A percentile compares a stretch with the other conserved stretches of the same genome.
phyloP scores from a whole-genome alignment of 2,113 vertebrate species.

The Morone chrysops region DNA sequence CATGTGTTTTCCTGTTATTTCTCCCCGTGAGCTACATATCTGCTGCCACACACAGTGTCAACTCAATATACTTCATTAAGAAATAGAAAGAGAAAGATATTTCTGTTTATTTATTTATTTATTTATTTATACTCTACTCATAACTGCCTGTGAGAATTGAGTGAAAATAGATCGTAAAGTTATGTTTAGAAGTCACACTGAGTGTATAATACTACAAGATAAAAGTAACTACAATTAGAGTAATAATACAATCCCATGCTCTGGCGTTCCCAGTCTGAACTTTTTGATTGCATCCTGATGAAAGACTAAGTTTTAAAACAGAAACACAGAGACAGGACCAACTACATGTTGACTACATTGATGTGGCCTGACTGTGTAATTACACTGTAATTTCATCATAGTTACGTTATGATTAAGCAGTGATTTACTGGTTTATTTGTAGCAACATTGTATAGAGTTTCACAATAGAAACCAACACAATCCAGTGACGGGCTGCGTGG shows the following conservation, averaged over 20 bases:
- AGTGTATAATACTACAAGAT: constrained; percentile 9
- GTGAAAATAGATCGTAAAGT: not conserved
- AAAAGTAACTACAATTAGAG: constrained; percentile 32
- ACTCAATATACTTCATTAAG: not conserved
- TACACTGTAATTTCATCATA: constrained; percentile 60
- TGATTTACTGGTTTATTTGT: constrained; percentile 70
- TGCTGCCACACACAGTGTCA: not conserved
- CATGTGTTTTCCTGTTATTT: constrained; percentile 5
- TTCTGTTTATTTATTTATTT: too few relatives aligned
- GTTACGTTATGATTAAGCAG: constrained; percentile 65
- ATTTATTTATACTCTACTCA: not conserved
- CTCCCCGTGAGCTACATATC: not conserved
- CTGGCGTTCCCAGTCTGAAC: constrained; percentile 22
- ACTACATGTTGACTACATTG: constrained; percentile 52
- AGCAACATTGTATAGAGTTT: constrained; percentile 62
- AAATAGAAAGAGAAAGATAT: not conserved
- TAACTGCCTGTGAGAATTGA: not conserved
- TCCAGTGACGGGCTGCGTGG: constrained; percentile 43
- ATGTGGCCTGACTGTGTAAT: constrained; percentile 69
- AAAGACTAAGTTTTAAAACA: constrained; percentile 55
- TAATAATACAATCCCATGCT: constrained; percentile 23
- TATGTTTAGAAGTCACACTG: constrained; percentile 13
- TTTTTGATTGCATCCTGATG: constrained; percentile 63
- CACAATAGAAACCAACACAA: constrained; percentile 60
- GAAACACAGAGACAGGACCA: constrained; percentile 34